Conservation (phyloP, 2,113 vertebrate species). For the Philantomba maxwellii region DNA sequence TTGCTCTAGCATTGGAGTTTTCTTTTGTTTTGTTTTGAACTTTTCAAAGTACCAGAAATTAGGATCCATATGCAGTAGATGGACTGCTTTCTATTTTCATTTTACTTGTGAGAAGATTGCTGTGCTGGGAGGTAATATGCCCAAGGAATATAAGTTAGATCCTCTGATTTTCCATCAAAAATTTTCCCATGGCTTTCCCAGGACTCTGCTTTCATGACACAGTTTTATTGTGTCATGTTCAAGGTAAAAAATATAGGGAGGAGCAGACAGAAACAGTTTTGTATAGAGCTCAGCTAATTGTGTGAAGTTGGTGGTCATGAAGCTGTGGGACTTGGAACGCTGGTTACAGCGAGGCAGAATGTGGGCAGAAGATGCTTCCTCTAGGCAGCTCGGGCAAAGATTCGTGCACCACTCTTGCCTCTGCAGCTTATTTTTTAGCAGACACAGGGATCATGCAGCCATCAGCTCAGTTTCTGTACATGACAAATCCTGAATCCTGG, state of each 20-base stretch:
- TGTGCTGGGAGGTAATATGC: not conserved
- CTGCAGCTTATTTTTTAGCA: not conserved
- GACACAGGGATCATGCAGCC: not conserved
- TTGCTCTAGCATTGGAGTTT: not conserved
- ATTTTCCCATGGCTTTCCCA: not conserved
- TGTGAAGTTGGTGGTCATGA: constrained; percentile 44
- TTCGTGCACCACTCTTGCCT: not conserved
- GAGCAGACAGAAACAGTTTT: not conserved
- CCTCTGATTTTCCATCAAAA: not conserved
- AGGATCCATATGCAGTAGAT: not conserved
- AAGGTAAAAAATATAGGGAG: not conserved
- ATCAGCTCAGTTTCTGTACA: not conserved
- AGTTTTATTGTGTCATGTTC: not conserved
- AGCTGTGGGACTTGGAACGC: not conserved
- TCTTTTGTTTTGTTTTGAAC: not conserved
- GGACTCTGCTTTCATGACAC: not conserved
- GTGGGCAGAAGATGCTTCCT: constrained; percentile 49
- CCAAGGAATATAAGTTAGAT: not conserved
- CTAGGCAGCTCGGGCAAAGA: not conserved
- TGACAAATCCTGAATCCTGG: not conserved
- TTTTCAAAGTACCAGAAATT: not conserved
- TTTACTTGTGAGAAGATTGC: not conserved
- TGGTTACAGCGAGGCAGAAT: not conserved
- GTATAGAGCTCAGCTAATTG: not conserved
- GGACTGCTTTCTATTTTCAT: not conserved